Evolutionary conservation across 2,888 invertebrate species (phyloP).

Genomic region (Drosophila histrio): DNA sequence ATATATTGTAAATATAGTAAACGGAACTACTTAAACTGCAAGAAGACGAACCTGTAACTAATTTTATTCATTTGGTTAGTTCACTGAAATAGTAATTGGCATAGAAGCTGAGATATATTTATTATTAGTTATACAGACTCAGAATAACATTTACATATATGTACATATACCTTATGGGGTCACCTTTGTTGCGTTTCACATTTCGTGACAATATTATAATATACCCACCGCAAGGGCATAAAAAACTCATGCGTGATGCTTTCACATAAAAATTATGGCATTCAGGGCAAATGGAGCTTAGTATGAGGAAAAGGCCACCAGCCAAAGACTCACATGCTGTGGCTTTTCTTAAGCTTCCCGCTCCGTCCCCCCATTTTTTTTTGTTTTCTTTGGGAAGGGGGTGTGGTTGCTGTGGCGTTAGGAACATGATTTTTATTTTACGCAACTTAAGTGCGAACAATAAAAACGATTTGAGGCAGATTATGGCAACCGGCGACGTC

Average conservation of each 20-base stretch:
- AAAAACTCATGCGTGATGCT: slow-evolving; percentile 73
- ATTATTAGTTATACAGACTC: no score
- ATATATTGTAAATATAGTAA: no score
- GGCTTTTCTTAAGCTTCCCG: slow-evolving; percentile 44
- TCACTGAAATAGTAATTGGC: no score
- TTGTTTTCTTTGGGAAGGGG: neutral
- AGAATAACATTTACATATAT: no score
- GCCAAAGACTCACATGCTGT: slow-evolving; percentile 53
- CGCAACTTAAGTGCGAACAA: slow-evolving; percentile 83
- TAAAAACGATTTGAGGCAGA: slow-evolving; percentile 80
- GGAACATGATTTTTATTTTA: slow-evolving; percentile 84
- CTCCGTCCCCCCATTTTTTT: neutral
- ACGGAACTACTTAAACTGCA: no score
- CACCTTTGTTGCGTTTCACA: no score
- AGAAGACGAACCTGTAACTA: no score
- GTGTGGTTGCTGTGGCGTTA: slow-evolving; percentile 58
- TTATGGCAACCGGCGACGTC: slow-evolving; percentile 65
- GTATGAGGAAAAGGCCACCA: slow-evolving; percentile 40
- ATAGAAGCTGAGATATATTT: no score
- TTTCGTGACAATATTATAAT: neutral
- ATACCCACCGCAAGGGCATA: neutral
- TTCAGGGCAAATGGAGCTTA: slow-evolving; percentile 79
- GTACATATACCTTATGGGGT: no score
- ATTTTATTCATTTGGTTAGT: no score
- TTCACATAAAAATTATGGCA: slow-evolving; percentile 78